phyloP scores from a whole-genome alignment of 2,888 invertebrate species.

The Leptura quadrifasciata region DNA sequence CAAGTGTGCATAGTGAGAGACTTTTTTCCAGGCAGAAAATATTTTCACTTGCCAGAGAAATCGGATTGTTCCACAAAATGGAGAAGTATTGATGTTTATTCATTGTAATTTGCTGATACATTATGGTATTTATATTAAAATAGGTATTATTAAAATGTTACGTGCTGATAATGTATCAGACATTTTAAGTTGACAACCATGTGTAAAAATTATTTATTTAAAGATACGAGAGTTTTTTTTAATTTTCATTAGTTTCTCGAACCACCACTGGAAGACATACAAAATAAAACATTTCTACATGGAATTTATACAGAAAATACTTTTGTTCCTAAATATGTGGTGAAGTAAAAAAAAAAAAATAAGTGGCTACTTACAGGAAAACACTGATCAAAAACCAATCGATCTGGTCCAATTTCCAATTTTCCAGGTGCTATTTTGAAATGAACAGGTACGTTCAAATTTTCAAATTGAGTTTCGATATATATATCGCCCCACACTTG shows the following conservation, averaged over 20 bases:
- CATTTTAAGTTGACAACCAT: no score
- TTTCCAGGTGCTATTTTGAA: slow-evolving; percentile 86
- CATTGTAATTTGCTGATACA: no score
- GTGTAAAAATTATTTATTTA: no score
- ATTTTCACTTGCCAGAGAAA: no score
- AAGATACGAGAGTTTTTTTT: no score
- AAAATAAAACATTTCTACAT: neutral
- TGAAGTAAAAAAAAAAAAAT: slow-evolving; percentile 3
- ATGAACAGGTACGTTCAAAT: slow-evolving; percentile 82
- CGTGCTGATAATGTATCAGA: no score
- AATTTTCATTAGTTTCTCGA: neutral
- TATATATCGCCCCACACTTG: slow-evolving; percentile 82
- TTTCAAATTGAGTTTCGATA: slow-evolving; percentile 83
- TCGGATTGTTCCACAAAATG: no score
- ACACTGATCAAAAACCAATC: slow-evolving; percentile 84
- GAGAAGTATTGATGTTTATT: no score
- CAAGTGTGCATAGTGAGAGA: no score
- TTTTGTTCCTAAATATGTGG: neutral
- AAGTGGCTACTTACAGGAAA: slow-evolving; percentile 82
- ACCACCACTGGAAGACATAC: neutral
- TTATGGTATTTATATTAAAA: no score
- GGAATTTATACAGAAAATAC: neutral
- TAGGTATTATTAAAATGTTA: no score
- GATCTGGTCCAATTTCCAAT: slow-evolving; percentile 81
- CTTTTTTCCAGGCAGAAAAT: no score